Evolutionary conservation across 2,113 vertebrate species (phyloP).

Genomic region (Romanogobio albipinnatus): DNA sequence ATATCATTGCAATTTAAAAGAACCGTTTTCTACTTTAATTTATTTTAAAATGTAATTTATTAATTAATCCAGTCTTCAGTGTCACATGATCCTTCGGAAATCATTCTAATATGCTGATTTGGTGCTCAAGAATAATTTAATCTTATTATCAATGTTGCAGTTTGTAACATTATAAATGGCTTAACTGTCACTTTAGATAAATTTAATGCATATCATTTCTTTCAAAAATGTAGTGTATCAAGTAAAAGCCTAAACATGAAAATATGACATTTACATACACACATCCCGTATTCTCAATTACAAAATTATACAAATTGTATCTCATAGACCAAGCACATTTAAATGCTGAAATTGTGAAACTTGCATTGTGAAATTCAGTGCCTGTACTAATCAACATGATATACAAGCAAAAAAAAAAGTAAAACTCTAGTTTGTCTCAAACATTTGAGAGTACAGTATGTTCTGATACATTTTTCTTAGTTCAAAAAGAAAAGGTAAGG

Average conservation of each 20-base stretch:
- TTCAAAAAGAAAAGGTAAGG: background rate
- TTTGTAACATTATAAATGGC: background rate
- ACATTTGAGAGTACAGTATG: background rate
- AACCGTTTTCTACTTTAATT: background rate
- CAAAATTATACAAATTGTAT: constrained; percentile 5
- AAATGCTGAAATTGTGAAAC: background rate
- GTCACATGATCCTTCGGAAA: background rate
- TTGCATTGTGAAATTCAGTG: background rate
- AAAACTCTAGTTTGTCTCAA: no score
- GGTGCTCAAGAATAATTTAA: no score
- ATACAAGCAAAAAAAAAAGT: background rate
- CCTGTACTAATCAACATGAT: background rate
- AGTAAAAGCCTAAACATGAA: background rate
- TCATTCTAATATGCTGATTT: background rate
- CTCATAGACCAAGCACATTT: constrained; percentile 41
- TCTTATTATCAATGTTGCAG: background rate
- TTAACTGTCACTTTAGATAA: background rate
- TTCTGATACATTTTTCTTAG: background rate
- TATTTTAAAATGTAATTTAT: background rate
- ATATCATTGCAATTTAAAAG: background rate
- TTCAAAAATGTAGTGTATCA: background rate
- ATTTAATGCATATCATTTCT: background rate
- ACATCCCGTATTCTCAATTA: background rate
- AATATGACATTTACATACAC: background rate
- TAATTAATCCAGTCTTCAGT: background rate